phyloP scores from a whole-genome alignment of 2,888 invertebrate genomes.

The Drosophila hamatofila region DNA sequence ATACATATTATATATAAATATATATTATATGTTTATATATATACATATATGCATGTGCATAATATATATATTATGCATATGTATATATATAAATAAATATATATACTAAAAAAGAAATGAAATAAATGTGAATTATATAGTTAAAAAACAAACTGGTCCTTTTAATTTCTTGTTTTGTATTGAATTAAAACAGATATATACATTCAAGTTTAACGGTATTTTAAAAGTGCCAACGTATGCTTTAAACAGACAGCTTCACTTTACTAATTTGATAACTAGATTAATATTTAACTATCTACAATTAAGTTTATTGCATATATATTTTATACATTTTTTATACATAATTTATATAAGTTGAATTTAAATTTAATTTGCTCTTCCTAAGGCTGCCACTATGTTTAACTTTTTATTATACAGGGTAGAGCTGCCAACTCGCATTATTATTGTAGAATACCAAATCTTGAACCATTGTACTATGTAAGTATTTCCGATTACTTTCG shows the following conservation, averaged over 20 bases:
- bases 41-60: constrained; percentile 25
- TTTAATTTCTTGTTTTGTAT: constrained; percentile 54
- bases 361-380: background rate
- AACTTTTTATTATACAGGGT: background rate
- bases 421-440: background rate
- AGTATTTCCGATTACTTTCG: background rate
- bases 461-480: background rate
- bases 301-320: background rate
- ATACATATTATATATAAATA: constrained; percentile 16
- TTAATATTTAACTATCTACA: background rate
- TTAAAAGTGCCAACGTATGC: background rate
- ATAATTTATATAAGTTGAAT: background rate
- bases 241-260: background rate
- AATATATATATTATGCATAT: constrained; percentile 29
- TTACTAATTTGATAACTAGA: background rate
- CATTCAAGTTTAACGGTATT: background rate
- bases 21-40: constrained; percentile 15
- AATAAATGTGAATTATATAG: constrained; percentile 45
- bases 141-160: constrained; percentile 28
- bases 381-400: background rate
- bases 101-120: constrained; percentile 19
- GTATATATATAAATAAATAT: constrained; percentile 26
- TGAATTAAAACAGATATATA: constrained; percentile 33
- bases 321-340: background rate
- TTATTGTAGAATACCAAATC: background rate